phyloP scores from a whole-genome alignment of 1,140 invertebrate genomes.

The Zophobas atratus region DNA sequence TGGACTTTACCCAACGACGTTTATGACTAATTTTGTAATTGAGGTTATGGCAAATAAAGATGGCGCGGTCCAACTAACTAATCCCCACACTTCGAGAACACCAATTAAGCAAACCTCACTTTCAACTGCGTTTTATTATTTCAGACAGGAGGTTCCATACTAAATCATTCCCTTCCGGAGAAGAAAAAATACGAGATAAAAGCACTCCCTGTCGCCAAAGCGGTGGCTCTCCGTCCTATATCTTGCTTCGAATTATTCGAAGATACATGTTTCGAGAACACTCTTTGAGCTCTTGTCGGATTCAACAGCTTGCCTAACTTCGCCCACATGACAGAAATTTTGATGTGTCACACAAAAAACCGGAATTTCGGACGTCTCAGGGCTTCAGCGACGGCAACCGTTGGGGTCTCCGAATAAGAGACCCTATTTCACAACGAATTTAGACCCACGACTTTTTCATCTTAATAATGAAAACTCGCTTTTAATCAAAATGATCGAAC shows the following conservation, averaged over 20 bases:
- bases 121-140: too few species aligned
- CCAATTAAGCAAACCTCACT: too few species aligned
- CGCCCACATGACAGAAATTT: not conserved
- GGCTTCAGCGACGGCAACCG: too few species aligned
- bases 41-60: slow-evolving; percentile 11
- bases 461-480: slow-evolving; percentile 4
- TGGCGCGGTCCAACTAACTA: too few species aligned
- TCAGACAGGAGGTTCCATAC: too few species aligned
- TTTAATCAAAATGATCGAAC: slow-evolving; percentile 8
- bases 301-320: slow-evolving; percentile 13
- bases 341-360: not conserved
- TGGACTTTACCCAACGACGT: not conserved
- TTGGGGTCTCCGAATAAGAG: not conserved
- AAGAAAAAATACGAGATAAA: slow-evolving; percentile 16
- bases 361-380: not conserved
- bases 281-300: not conserved
- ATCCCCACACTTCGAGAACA: too few species aligned
- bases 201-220: not conserved
- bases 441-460: slow-evolving; percentile 5
- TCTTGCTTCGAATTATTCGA: slow-evolving; percentile 14
- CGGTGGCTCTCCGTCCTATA: not conserved
- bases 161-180: not conserved
- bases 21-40: slow-evolving; percentile 24
- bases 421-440: slow-evolving; percentile 4
- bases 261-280: not conserved